These are phyloP conservation scores for Drosophila melanica DNA, from an alignment of 1,140 invertebrate genomes.

Conservation along the genomic window DNA sequence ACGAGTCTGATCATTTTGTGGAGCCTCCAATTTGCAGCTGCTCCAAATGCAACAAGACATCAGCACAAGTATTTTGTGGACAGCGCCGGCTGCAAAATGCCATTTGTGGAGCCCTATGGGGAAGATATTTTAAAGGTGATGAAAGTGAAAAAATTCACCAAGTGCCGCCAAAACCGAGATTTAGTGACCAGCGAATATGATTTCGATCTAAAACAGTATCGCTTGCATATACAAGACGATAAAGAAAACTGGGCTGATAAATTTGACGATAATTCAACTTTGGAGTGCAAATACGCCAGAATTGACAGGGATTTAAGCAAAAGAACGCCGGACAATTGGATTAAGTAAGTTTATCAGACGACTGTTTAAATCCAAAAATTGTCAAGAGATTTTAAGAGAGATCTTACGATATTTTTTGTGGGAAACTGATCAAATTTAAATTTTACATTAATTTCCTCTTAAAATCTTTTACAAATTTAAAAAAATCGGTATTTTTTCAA, in stretches of 20 bases:
- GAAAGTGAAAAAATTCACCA: neutral
- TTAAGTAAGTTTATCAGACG: no score
- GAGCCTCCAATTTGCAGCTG: no score
- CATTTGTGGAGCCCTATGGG: conserved; percentile 26
- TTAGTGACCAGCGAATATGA: conserved; percentile 38
- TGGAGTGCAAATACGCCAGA: conserved; percentile 30
- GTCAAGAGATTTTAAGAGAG: no score
- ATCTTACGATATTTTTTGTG: no score
- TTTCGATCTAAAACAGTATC: conserved; percentile 30
- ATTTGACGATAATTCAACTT: conserved; percentile 3
- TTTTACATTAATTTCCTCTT: no score
- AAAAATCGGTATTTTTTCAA: no score
- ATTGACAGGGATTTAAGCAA: neutral
- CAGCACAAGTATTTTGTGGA: neutral
- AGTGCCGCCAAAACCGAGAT: conserved; percentile 27
- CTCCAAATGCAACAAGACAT: neutral
- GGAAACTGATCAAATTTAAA: neutral
- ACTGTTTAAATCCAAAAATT: no score
- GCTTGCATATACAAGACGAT: conserved; percentile 37
- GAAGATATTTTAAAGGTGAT: conserved; percentile 19
- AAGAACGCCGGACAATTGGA: neutral
- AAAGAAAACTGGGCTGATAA: neutral
- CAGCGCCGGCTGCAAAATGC: conserved; percentile 34
- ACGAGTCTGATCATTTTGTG: no score
- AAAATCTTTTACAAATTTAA: neutral